phyloP scores from a whole-genome alignment of 2,113 vertebrate species.

The Rallus limicola region DNA sequence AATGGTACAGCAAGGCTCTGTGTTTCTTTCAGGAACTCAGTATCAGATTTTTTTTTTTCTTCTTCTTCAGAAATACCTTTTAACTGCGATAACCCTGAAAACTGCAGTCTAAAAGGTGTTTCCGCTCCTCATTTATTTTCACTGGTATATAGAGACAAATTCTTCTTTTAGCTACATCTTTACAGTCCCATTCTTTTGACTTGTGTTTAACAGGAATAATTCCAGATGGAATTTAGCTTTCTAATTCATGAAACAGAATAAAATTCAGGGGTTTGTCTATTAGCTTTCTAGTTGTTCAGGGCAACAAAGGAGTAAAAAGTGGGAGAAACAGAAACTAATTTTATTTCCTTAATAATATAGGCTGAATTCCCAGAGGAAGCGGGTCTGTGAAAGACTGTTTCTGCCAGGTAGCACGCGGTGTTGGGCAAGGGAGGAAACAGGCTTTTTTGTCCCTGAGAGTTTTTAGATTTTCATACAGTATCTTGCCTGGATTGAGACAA shows the following conservation, averaged over 20 bases:
- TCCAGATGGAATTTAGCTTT: background rate
- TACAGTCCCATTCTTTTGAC: background rate
- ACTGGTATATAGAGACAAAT: background rate
- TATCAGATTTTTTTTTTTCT: background rate
- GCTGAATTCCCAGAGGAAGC: background rate
- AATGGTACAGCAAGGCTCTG: background rate
- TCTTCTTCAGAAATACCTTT: background rate
- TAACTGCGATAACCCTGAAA: background rate
- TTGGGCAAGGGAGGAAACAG: background rate
- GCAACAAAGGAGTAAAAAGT: background rate
- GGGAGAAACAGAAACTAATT: background rate
- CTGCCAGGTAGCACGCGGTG: background rate
- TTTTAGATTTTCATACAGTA: background rate
- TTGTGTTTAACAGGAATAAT: background rate
- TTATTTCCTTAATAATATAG: background rate
- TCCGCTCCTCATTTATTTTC: background rate
- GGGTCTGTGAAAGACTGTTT: background rate
- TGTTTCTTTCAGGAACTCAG: background rate
- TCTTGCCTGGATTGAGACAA: background rate
- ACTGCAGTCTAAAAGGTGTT: background rate
- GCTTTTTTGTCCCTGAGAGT: background rate
- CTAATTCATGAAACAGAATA: background rate
- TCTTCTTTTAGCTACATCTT: background rate
- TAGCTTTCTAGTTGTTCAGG: background rate
- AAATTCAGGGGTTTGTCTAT: background rate